phyloP scores from a whole-genome alignment of 1,140 invertebrate species.

The Macrobrachium nipponense region DNA sequence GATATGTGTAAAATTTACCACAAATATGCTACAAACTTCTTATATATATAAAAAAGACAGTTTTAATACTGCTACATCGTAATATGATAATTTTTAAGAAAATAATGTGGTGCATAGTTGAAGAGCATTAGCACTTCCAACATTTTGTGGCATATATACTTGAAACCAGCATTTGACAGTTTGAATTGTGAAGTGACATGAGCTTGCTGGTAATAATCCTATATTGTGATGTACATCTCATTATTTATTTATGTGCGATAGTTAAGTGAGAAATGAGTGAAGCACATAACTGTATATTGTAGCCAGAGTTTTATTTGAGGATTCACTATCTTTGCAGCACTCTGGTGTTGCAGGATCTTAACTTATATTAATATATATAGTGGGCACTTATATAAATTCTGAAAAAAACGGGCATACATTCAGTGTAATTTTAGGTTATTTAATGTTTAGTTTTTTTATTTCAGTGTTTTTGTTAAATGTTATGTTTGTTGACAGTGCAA shows the following conservation, averaged over 20 bases:
- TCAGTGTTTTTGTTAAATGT: conserved; percentile 25
- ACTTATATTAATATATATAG: conserved; percentile 26
- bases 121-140: not conserved
- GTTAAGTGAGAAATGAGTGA: conserved; percentile 24
- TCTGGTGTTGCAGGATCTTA: conserved; percentile 13
- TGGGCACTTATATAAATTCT: conserved; percentile 45
- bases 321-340: conserved; percentile 18
- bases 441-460: conserved; percentile 37
- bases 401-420: conserved; percentile 50
- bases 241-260: conserved; percentile 42
- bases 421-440: conserved; percentile 45
- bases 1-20: too few relatives aligned
- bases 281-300: conserved; percentile 48
- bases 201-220: not conserved
- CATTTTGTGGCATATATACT: not conserved
- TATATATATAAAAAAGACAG: conserved; percentile 13
- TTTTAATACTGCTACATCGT: not conserved
- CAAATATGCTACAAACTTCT: not conserved
- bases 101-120: too few relatives aligned
- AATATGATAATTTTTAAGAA: too few relatives aligned
- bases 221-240: conserved; percentile 26
- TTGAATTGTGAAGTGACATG: not conserved
- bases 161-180: conserved; percentile 7
- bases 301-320: conserved; percentile 49
- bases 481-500: conserved; percentile 42